Conservation (phyloP, 2,888 invertebrate genomes). For the Cynaeus angustus region DNA sequence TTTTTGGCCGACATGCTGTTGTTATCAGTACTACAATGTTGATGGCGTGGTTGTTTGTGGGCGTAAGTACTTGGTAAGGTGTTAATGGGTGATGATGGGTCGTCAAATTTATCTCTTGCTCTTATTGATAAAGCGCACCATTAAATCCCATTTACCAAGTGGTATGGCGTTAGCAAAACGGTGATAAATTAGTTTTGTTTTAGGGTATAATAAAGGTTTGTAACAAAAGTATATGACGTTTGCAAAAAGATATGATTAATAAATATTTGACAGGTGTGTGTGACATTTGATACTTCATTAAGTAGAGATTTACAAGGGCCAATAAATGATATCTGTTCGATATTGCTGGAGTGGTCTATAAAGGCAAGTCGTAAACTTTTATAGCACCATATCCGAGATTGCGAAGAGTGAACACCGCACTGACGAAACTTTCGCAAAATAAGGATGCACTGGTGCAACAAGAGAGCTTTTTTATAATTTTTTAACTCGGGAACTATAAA, state of each 20-base stretch:
- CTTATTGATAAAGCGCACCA: slow-evolving; percentile 44
- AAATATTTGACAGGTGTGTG: slow-evolving; percentile 68
- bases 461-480: slow-evolving; percentile 50
- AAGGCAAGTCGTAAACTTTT: slow-evolving; percentile 69
- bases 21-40: no score
- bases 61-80: slow-evolving; percentile 29
- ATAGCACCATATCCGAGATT: slow-evolving; percentile 66
- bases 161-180: slow-evolving; percentile 43
- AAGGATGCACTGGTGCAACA: slow-evolving; percentile 45
- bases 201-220: slow-evolving; percentile 49
- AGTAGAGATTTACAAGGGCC: slow-evolving; percentile 69
- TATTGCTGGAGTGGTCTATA: slow-evolving; percentile 69
- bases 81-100: slow-evolving; percentile 42
- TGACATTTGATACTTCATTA: slow-evolving; percentile 69
- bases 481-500: slow-evolving; percentile 53
- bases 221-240: slow-evolving; percentile 56
- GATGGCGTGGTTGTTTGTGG: slow-evolving; percentile 6
- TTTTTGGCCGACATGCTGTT: no score
- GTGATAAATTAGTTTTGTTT: slow-evolving; percentile 49
- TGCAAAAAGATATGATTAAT: slow-evolving; percentile 61
- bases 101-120: slow-evolving; percentile 43
- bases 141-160: slow-evolving; percentile 48
- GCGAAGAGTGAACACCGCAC: slow-evolving; percentile 50
- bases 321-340: slow-evolving; percentile 70
- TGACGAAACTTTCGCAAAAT: slow-evolving; percentile 40